phyloP scores from a whole-genome alignment of 2,888 invertebrate species.

The Leucophenga maculata region DNA sequence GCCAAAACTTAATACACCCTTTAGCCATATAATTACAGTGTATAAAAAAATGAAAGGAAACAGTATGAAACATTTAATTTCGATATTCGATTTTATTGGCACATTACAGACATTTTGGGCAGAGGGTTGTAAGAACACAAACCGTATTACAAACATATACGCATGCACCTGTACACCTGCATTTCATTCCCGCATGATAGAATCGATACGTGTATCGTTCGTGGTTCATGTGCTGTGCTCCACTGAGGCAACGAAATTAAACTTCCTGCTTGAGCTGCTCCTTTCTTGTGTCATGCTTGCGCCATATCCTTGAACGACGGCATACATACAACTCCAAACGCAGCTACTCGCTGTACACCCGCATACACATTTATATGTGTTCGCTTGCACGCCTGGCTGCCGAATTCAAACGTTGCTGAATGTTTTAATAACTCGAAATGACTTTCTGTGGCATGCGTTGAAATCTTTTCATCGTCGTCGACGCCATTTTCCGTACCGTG shows the following conservation, averaged over 20 bases:
- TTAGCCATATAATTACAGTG: too few species aligned
- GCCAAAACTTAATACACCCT: too few species aligned
- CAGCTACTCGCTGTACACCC: too few species aligned
- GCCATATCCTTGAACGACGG: background rate
- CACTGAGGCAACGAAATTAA: slow-evolving; percentile 52
- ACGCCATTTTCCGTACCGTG: background rate
- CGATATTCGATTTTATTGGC: slow-evolving; percentile 64
- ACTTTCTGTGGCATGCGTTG: slow-evolving; percentile 54
- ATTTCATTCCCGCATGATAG: slow-evolving; percentile 42
- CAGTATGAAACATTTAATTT: slow-evolving; percentile 59
- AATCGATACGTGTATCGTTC: slow-evolving; percentile 20
- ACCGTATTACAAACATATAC: slow-evolving; percentile 6
- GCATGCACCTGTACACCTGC: slow-evolving; percentile 30
- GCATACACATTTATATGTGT: background rate
- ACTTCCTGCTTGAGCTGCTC: slow-evolving; percentile 57
- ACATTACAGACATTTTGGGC: slow-evolving; percentile 31
- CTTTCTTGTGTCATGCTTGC: slow-evolving; percentile 27
- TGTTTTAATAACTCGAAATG: slow-evolving; percentile 66
- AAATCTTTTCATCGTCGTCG: slow-evolving; percentile 2
- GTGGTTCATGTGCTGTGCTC: background rate
- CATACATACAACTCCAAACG: background rate
- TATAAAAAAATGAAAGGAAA: slow-evolving; percentile 7
- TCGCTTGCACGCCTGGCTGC: slow-evolving; percentile 28
- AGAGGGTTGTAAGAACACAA: too few species aligned
- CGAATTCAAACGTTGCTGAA: slow-evolving; percentile 64